Conservation (phyloP, 2,888 invertebrate species). For the Himalopsyche anomala region DNA sequence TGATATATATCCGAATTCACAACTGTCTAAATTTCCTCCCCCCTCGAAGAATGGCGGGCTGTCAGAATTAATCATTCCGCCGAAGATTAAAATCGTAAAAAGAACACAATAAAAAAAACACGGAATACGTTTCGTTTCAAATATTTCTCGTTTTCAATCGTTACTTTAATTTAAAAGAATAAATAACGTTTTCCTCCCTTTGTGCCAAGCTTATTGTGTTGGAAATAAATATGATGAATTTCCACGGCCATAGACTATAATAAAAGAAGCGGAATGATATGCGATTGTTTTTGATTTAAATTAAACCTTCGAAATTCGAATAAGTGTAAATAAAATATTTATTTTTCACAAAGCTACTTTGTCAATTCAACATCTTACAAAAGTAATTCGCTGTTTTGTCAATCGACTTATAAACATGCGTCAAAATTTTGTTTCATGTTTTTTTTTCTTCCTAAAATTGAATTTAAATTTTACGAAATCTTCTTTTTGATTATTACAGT, state of each 20-base stretch:
- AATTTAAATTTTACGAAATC: no score
- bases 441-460: no score
- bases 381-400: no score
- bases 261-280: slow-evolving; percentile 35
- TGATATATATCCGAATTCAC: slow-evolving; percentile 28
- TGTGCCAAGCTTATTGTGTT: slow-evolving; percentile 8
- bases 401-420: no score
- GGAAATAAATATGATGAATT: neutral
- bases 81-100: slow-evolving; percentile 43
- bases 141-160: slow-evolving; percentile 39
- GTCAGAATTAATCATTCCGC: slow-evolving; percentile 41
- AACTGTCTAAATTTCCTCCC: slow-evolving; percentile 14
- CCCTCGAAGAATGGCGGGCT: slow-evolving; percentile 28
- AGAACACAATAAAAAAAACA: slow-evolving; percentile 29
- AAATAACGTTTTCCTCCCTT: neutral
- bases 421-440: no score
- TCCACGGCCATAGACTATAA: slow-evolving; percentile 15
- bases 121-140: slow-evolving; percentile 21
- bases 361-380: no score
- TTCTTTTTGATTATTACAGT: no score
- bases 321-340: neutral
- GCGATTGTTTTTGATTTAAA: slow-evolving; percentile 29
- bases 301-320: slow-evolving; percentile 7
- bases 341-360: no score
- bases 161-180: slow-evolving; percentile 34